Conservation (phyloP, 2,888 invertebrate genomes). For the Andrena haemorrhoa region DNA sequence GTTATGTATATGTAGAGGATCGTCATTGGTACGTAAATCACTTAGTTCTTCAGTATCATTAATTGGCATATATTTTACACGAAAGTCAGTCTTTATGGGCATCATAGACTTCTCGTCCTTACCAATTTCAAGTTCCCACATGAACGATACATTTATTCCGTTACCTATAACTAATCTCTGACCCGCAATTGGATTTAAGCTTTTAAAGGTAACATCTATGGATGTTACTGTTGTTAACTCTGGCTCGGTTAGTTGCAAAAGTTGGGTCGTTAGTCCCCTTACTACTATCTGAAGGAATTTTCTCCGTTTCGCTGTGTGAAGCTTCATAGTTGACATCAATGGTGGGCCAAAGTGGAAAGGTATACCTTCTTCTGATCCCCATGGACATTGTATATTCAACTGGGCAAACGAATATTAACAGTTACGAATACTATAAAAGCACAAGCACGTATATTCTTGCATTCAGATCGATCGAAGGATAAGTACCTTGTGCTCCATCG, state of each 20-base stretch:
- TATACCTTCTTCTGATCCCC: slow-evolving; percentile 91
- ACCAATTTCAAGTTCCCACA: slow-evolving; percentile 90
- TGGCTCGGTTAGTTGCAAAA: slow-evolving; percentile 83
- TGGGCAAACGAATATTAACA: slow-evolving; percentile 73
- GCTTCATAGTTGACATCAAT: slow-evolving; percentile 91
- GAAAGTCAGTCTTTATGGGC: slow-evolving; percentile 88
- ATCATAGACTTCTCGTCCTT: slow-evolving; percentile 82
- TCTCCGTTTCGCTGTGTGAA: slow-evolving; percentile 93
- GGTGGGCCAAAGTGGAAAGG: slow-evolving; percentile 93
- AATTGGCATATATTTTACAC: slow-evolving; percentile 86
- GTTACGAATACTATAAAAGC: slow-evolving; percentile 32
- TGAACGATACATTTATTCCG: slow-evolving; percentile 91
- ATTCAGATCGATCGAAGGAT: slow-evolving; percentile 28
- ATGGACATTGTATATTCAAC: slow-evolving; percentile 92
- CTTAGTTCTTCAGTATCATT: slow-evolving; percentile 80
- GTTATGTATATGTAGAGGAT: slow-evolving; percentile 83
- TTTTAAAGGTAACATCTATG: slow-evolving; percentile 87
- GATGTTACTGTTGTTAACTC: slow-evolving; percentile 86
- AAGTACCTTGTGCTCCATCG: slow-evolving; percentile 90
- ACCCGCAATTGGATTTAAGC: slow-evolving; percentile 88
- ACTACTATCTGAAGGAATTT: slow-evolving; percentile 94
- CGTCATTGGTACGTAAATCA: slow-evolving; percentile 78
- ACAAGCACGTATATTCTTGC: slow-evolving; percentile 14
- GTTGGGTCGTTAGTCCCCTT: slow-evolving; percentile 86
- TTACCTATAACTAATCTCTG: slow-evolving; percentile 89